Evolutionary conservation across 2,113 vertebrate species (phyloP), one percentile per base, ranked within the genome.

Genomic region (Aramus guarauna): DNA sequence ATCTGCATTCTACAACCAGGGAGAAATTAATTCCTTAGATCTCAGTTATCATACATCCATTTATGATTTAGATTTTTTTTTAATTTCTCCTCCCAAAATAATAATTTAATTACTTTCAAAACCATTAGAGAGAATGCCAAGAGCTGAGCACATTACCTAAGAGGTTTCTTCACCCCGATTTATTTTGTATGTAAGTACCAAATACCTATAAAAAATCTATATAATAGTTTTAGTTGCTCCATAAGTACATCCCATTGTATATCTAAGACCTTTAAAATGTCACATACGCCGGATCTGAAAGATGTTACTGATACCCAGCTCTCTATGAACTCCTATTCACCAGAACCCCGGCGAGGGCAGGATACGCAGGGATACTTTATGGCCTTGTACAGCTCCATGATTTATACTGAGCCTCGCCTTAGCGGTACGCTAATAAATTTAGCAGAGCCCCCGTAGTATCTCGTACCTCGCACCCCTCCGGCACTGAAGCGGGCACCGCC

Each of bases 351-450:
- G 68, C 37, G 17, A 85, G 82, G 75, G 87, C 94, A 89, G 91
- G 94, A 82, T 87, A 66, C 92, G 10, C 10, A 9, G 78, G 63
- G 92, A 96, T 97, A 59, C 93, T 97, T 98, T 97, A 97, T 88
- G 89, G 92, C 96, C 93, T 94, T 86, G 68, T 92, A 68, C 89
- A 94, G 85, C 95, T 14, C 43, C 62, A 58, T 97, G 97, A 98
- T 98, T 98, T 98, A 98, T 36, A 75, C 88, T 4, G 71, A 82
- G 30, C 95, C 96, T 56, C 82, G 74, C 85, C 97, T 90, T 89
- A 95, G 97, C 93, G 53, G 91, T 55, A 55, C 64, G 90, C 95
- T 79, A 94, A 98, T 98, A 97, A 98, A 98, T 98, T 95, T 91
- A 92, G 71, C 94, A 82, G 96, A 96, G 97, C 69, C 86, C 68